Base-by-base conservation (phyloP, 2,797 vertebrate species). In the Amniataba percoides region DNA sequence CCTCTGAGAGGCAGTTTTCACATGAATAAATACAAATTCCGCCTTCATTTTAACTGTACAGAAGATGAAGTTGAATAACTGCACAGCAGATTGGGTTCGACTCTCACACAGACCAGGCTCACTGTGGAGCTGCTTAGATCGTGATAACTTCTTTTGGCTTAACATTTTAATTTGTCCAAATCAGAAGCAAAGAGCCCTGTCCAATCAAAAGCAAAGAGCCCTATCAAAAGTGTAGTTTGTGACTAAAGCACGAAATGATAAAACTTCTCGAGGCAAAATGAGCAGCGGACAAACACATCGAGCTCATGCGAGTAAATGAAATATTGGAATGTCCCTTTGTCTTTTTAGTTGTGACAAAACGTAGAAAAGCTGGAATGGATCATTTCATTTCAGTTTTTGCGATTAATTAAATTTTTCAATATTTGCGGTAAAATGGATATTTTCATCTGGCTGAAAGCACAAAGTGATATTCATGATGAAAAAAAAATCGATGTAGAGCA, bases 11-110 rank as follows among this genome's bases (percentile, higher is more conserved):
- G 52, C 27, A 71, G 52, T 66, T 79, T 63, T 63, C 48, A 42
- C 46, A 31, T 43, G 49, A 78, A 75, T 69, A 64, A 61, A 83
- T 23, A 52, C 3, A 80, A 59, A 48, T 34, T 51, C 18, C 45
- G 21, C 8, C 19, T 42, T 63, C 13, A 59, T 72, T 72, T 59
- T n/a, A 72, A 53, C 5, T 39, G 42, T 23, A 34, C 11, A 66
- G 43, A 55, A 36, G 27, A 18, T 59, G 15, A 62, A 74, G 49
- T 3, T 23, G 3, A 53, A 49, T 14, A 34, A 55, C 25, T 34
- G 27, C n/a, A 45, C 9, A 42, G 9, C 9, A 53, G 58, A 67
- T 12, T 34, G 15, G 59, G 45, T 77, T 43, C 18, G 43, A 55
- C 57, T 74, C 55, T 43, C 51, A 39, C 15, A 36, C 34, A 36